A percentile compares a stretch with the other conserved stretches of the same genome.
phyloP scores from a whole-genome alignment of 2,797 vertebrate species.

The Odontamblyopus lacepedii region DNA sequence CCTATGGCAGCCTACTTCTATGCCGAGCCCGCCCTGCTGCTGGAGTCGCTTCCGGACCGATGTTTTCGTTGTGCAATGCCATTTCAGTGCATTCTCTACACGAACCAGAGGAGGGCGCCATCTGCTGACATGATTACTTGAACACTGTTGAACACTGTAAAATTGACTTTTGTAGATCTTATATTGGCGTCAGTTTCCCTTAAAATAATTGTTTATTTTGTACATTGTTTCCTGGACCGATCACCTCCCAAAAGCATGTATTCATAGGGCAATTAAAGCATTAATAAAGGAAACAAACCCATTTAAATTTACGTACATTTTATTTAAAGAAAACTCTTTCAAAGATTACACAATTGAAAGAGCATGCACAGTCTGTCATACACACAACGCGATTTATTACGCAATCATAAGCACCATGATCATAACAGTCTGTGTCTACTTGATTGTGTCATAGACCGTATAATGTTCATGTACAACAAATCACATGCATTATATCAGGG shows the following conservation, averaged over 20 bases:
- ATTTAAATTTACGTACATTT: slow-evolving; percentile 40
- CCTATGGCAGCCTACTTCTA: not conserved
- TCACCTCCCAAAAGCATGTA: not conserved
- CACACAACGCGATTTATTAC: slow-evolving; percentile 13
- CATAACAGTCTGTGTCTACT: not conserved
- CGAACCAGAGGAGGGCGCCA: slow-evolving; percentile 74
- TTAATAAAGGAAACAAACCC: not conserved
- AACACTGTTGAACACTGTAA: slow-evolving; percentile 64
- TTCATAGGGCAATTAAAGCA: not conserved
- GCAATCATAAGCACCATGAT: slow-evolving; percentile 4
- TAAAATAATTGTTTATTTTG: no score
- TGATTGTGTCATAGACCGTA: not conserved
- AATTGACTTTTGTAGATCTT: not conserved
- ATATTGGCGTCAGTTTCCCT: not conserved
- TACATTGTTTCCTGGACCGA: no score
- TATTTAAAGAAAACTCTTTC: slow-evolving; percentile 8
- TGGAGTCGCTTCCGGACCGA: slow-evolving; percentile 38
- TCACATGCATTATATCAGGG: not conserved
- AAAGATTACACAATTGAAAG: slow-evolving; percentile 17
- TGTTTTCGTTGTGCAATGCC: slow-evolving; percentile 59
- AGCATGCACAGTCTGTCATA: not conserved
- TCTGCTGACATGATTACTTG: slow-evolving; percentile 58
- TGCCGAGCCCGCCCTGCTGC: not conserved
- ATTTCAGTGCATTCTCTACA: slow-evolving; percentile 41
- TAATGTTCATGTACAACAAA: not conserved